Evolutionary conservation across 2,113 vertebrate species (phyloP), one percentile per base, ranked within the genome.

Genomic region (Odobenus rosmarus): DNA sequence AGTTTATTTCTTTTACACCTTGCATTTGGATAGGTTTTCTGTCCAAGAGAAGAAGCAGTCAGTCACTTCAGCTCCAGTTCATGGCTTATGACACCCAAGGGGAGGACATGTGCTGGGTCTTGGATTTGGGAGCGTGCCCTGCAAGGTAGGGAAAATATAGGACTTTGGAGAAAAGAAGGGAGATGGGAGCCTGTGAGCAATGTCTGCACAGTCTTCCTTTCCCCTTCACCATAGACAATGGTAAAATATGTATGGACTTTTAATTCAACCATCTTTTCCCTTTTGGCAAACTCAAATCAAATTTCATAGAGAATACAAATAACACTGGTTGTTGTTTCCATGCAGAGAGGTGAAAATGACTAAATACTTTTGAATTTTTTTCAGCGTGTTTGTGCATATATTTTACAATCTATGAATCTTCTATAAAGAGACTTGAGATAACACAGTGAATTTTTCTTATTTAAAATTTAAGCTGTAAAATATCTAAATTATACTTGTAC

Each of bases 331-430:
- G 12, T 36, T 82, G 31, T 59, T 86, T 90, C 69, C 36, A 71
- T 36, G 33, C 46, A 87, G 90, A 76, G 39, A 93, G 42, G 33
- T 74, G 57, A 95, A 92, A 90, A 69, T 19, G 9, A 96, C 46
- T 28, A 88, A 64, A 74, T 80, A 28, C 33, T 92, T 80, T 39
- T 74, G 6, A 74, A 5, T 51, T 2, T 57, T 79, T 95, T 87
- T 49, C 31, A 64, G 87, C 28, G 76, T 79, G 33, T 76, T 39
- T 64, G 19, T 71, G 11, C 49, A 49, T 92, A 33, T 82, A 87
- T 95, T 93, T 90, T 67, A 79, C 8, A 96, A 24, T 88, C 49
- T 88, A 31, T 39, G 23, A 83, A 88, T 80, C 67, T 67, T 92
- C 36, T 86, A 26, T 85, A 53, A 95, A 88, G 31, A 97, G 77